Evolutionary conservation across 2,888 invertebrate genomes (phyloP), one percentile per base, ranked within the genome.

Genomic region (Tortricodes alternella): DNA sequence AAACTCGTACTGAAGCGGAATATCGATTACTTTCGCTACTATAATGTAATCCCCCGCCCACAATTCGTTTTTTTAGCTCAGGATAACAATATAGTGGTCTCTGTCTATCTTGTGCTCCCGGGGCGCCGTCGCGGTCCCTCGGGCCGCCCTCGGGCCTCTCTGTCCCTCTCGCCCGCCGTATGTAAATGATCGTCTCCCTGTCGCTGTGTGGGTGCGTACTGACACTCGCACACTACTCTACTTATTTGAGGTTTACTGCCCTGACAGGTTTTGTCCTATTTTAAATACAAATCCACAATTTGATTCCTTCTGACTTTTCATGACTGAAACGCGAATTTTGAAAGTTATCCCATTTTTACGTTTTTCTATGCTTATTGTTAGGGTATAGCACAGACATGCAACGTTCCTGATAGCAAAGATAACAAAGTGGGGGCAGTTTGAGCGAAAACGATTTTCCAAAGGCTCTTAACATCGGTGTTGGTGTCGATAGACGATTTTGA

Each of bases 1-100:
- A 86, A 83, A 83, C 84, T 83, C 85, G 83, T 87, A 90, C 90
- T 89, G 88, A 89, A 90, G 88, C 90, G 82, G 91, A 91, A 91
- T 91, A 91, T 91, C 91, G 91, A 91, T 91, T 91, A 91, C 91
- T 91, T 91, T 91, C 91, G 90, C 91, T 91, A 89, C 91, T 89
- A 89, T 91, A 91, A 91, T 91, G 88, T 91, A 91, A 91, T 90
- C 91, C 91, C 85, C 91, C 91, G 91, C 91, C 91, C 91, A 91
- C 90, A 86, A 88, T 89, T 85, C 85, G 83, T 85, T 89, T 89
- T 89, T 89, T 88, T 84, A 83, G 82, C 78, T 74, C 77, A 76
- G 80, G 85, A 86, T 83, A 80, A 82, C 80, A 82, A 78, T 88
- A 88, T 83, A 83, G 85, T 88, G 76, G 83, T 88, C 89, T 83